Percentiles rank a stretch among this genome's conserved stretches.
These are phyloP conservation scores for Oxygymnocypris stewartii DNA, from an alignment of 2,113 vertebrate species.

Conservation along the genomic window DNA sequence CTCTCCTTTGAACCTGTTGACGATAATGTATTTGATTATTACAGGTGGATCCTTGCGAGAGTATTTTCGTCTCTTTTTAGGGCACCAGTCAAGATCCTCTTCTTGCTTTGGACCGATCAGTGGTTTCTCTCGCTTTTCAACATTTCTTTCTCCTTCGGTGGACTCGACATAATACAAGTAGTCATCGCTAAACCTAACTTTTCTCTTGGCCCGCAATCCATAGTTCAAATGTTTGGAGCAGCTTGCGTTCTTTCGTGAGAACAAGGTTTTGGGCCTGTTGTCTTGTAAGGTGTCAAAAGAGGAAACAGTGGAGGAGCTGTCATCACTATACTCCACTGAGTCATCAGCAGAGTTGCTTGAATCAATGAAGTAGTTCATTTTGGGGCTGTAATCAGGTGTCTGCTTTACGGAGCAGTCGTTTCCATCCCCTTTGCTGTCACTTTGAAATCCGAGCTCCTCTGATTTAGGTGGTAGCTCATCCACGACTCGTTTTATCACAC, in stretches of 20 bases:
- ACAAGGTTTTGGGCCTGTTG: slow-evolving; percentile 84
- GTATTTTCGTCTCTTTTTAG: slow-evolving; percentile 95
- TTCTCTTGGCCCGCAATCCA: slow-evolving; percentile 91
- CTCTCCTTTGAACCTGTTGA: slow-evolving; percentile 98
- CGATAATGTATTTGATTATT: slow-evolving; percentile 97
- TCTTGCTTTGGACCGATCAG: slow-evolving; percentile 88
- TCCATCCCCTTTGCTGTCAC: slow-evolving; percentile 83
- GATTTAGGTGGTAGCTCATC: slow-evolving; percentile 85
- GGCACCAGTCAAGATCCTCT: slow-evolving; percentile 97
- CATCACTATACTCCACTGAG: slow-evolving; percentile 91
- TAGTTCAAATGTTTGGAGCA: slow-evolving; percentile 93
- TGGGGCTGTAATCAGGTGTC: slow-evolving; percentile 85
- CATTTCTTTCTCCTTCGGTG: slow-evolving; percentile 90
- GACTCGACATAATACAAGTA: slow-evolving; percentile 98
- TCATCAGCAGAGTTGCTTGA: slow-evolving; percentile 89
- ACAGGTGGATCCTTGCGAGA: slow-evolving; percentile 94
- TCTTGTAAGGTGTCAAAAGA: slow-evolving; percentile 90
- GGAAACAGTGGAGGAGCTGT: slow-evolving; percentile 91
- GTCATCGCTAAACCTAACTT: slow-evolving; percentile 97
- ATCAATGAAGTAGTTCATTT: slow-evolving; percentile 89
- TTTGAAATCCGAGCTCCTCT: slow-evolving; percentile 86
- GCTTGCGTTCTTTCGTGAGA: slow-evolving; percentile 84
- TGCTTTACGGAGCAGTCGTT: slow-evolving; percentile 82
- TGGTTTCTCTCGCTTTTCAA: slow-evolving; percentile 90
- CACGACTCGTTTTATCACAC: slow-evolving; percentile 75